Evolutionary conservation across 2,113 vertebrate species (phyloP).

Genomic region (Colistium nudipinnis): DNA sequence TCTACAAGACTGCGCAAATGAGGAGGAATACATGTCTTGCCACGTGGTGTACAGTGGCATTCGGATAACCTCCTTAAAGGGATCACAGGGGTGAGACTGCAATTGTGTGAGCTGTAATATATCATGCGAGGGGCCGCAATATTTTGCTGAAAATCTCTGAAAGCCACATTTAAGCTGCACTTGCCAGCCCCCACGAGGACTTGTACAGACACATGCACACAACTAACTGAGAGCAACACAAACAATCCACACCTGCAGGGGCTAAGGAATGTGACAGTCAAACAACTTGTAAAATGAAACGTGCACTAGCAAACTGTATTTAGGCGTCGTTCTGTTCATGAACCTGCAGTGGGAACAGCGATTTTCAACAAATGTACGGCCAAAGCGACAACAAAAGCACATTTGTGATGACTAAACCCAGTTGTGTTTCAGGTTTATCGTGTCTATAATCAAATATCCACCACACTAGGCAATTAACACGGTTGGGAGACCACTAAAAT

Average conservation of each 20-base stretch:
- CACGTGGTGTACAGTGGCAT: too few species aligned
- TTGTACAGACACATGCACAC: not conserved
- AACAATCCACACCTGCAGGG: constrained; percentile 8
- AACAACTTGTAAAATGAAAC: not conserved
- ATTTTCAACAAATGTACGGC: not conserved
- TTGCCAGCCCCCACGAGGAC: not conserved
- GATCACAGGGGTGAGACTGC: too few species aligned
- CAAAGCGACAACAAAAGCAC: not conserved
- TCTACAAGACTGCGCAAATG: too few species aligned
- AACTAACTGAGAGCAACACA: constrained; percentile 6
- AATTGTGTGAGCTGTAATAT: too few species aligned
- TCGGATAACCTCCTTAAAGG: too few species aligned
- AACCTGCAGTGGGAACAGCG: not conserved
- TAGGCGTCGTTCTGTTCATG: not conserved
- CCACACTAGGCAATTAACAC: not conserved
- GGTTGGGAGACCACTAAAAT: not conserved
- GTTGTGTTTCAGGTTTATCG: not conserved
- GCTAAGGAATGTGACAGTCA: not conserved
- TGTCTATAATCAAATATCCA: not conserved
- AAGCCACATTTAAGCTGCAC: not conserved
- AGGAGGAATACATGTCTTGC: too few species aligned
- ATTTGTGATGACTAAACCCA: not conserved
- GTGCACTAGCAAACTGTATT: not conserved
- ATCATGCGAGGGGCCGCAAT: too few species aligned
- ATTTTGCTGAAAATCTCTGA: too few species aligned